A percentile compares a stretch with the other conserved stretches of the same genome.
phyloP scores from a whole-genome alignment of 2,888 invertebrate genomes.

The Hybos culiciformis region DNA sequence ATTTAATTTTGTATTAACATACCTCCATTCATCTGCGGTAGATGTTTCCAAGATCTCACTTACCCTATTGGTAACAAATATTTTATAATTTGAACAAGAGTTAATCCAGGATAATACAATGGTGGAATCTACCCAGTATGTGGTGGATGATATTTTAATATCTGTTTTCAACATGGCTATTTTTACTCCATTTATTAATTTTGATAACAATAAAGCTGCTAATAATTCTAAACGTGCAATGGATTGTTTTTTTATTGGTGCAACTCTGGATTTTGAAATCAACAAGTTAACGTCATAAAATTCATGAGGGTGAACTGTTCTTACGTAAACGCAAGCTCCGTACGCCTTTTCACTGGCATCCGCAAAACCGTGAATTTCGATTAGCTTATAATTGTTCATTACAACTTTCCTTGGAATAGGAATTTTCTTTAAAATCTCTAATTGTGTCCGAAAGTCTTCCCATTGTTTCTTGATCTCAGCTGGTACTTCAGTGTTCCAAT shows the following conservation, averaged over 20 bases:
- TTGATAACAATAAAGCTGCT: conserved; percentile 6
- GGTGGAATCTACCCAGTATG: too few relatives aligned
- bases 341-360: conserved; percentile 5
- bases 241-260: conserved; percentile 5
- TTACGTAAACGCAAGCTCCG: conserved; percentile 5
- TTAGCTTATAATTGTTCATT: neutral
- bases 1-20: conserved; percentile 9
- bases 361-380: conserved; percentile 5
- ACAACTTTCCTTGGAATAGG: neutral
- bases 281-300: neutral
- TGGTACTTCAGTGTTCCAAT: conserved; percentile 1
- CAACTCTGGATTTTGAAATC: conserved; percentile 10
- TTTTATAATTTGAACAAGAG: too few relatives aligned
- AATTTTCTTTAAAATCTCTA: neutral
- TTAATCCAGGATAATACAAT: too few relatives aligned
- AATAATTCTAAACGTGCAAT: conserved; percentile 8
- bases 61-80: conserved; percentile 9
- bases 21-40: conserved; percentile 5
- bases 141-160: too few relatives aligned
- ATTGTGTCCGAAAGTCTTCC: neutral
- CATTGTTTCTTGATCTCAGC: neutral
- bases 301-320: neutral
- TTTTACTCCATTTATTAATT: too few relatives aligned
- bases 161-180: too few relatives aligned
- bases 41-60: conserved; percentile 3